A percentile compares a stretch with the other conserved stretches of the same genome.
phyloP scores from a whole-genome alignment of 2,888 invertebrate species.

The Temnothorax rugatulus region DNA sequence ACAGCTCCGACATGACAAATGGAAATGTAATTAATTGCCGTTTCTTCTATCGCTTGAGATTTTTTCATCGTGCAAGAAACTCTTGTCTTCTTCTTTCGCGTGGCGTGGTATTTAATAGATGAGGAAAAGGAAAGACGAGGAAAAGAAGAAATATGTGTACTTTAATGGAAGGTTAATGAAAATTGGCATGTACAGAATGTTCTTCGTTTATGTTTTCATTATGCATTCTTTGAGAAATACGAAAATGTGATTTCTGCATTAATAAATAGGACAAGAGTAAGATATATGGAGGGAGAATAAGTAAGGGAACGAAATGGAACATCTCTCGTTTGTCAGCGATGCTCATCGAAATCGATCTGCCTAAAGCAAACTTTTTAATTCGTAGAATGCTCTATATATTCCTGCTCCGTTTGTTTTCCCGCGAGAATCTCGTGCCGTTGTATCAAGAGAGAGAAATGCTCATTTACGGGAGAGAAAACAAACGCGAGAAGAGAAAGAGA shows the following conservation, averaged over 20 bases:
- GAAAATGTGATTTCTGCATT: neutral
- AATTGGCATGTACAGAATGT: slow-evolving; percentile 10
- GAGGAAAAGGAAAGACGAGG: neutral
- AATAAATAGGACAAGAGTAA: neutral
- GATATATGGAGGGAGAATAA: neutral
- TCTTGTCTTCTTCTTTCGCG: neutral
- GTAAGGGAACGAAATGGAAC: slow-evolving; percentile 8
- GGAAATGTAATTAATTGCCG: slow-evolving; percentile 50
- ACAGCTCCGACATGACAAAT: slow-evolving; percentile 27
- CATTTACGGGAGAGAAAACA: slow-evolving; percentile 28
- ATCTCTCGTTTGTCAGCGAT: slow-evolving; percentile 8
- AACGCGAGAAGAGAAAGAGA: slow-evolving; percentile 31
- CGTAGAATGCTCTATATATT: slow-evolving; percentile 19
- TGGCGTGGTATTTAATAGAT: slow-evolving; percentile 24
- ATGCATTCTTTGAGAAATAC: neutral
- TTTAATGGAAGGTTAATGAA: slow-evolving; percentile 38
- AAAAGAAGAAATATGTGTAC: neutral
- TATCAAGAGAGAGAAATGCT: neutral
- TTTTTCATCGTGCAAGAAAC: slow-evolving; percentile 9
- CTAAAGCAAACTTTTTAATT: slow-evolving; percentile 4
- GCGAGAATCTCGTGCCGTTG: slow-evolving; percentile 22
- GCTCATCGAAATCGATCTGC: neutral
- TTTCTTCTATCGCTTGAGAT: slow-evolving; percentile 14
- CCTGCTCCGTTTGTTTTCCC: slow-evolving; percentile 3
- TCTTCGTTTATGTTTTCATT: neutral